Evolutionary conservation across 2,797 vertebrate species (phyloP).

Genomic region (Acanthopagrus latus): DNA sequence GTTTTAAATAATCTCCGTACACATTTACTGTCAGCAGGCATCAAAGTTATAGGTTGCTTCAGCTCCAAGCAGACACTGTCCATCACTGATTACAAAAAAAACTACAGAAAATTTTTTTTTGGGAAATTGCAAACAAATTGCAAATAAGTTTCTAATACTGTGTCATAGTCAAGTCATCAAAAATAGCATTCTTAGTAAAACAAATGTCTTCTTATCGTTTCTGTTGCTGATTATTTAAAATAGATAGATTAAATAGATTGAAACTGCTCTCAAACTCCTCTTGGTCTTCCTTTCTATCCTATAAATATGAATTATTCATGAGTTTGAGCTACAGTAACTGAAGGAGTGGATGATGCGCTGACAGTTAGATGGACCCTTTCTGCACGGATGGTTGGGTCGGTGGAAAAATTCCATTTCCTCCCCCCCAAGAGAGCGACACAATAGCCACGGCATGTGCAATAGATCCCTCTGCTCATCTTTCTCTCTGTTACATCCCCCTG

Average conservation of each 20-base stretch:
- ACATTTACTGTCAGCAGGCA: background rate
- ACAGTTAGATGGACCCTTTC: conserved; percentile 30
- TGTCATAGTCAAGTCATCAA: background rate
- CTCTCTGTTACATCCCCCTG: background rate
- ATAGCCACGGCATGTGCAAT: background rate
- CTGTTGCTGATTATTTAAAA: too few relatives aligned
- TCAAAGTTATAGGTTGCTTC: background rate
- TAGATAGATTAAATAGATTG: too few relatives aligned
- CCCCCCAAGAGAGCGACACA: conserved; percentile 4
- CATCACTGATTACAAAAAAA: background rate
- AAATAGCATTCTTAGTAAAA: too few relatives aligned
- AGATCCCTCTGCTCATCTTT: background rate
- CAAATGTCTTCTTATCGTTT: too few relatives aligned
- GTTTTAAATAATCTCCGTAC: background rate
- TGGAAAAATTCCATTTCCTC: conserved; percentile 13
- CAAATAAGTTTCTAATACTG: background rate
- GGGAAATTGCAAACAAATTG: too few relatives aligned
- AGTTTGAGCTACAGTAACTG: background rate
- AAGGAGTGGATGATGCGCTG: conserved; percentile 3
- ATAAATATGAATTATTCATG: conserved; percentile 14
- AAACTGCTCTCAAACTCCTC: too few relatives aligned
- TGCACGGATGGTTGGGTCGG: conserved; percentile 15
- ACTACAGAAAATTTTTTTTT: background rate
- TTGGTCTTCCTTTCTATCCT: background rate
- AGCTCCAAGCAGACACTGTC: background rate